Conservation (phyloP, 2,113 vertebrate genomes). For the Eidolon helvum region DNA sequence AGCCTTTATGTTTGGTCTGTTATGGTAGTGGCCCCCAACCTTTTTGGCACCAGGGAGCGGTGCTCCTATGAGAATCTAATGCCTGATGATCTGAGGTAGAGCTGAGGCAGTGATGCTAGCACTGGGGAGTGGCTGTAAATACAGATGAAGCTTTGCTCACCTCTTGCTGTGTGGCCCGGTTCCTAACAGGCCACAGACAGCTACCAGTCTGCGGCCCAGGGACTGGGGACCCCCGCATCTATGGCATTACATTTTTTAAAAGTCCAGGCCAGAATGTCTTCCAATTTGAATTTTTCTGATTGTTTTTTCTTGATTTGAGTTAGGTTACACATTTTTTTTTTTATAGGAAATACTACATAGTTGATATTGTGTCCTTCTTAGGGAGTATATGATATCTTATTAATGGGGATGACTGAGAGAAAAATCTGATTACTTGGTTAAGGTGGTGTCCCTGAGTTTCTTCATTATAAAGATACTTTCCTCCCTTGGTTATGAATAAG, state of each 20-base stretch:
- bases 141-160: too few relatives aligned
- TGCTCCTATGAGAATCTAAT: too few relatives aligned
- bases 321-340: background rate
- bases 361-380: background rate
- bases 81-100: too few relatives aligned
- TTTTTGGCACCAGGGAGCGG: too few relatives aligned
- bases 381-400: background rate
- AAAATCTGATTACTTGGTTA: background rate
- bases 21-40: too few relatives aligned
- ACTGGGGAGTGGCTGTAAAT: too few relatives aligned
- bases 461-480: background rate
- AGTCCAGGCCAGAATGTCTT: background rate
- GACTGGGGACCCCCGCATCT: too few relatives aligned
- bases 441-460: background rate
- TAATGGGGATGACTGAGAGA: background rate
- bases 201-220: too few relatives aligned
- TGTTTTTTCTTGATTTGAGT: background rate
- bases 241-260: background rate
- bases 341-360: background rate
- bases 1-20: background rate
- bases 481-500: background rate
- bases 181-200: too few relatives aligned
- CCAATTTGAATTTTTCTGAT: background rate
- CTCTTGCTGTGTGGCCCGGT: too few relatives aligned
- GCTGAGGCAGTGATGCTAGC: too few relatives aligned